Base-by-base conservation (phyloP, 2,113 vertebrate genomes). In the Osmerus mordax region DNA sequence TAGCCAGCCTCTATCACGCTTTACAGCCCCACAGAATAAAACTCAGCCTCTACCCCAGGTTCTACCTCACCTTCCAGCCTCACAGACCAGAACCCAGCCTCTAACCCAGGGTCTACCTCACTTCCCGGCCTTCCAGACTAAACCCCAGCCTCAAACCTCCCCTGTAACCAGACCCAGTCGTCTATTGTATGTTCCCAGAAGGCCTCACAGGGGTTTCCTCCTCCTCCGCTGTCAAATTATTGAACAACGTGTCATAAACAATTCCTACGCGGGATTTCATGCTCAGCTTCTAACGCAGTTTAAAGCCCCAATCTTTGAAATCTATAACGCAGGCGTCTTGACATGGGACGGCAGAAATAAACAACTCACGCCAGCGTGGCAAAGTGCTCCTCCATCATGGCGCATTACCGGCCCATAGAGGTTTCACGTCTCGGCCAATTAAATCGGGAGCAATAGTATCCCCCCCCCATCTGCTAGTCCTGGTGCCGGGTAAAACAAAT, bases 321-420 rank as follows among this genome's bases (percentile, higher is more conserved):
- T 66, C 56, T 4, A 56, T 76, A 73, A 68, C 60, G 65, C 79
- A 67, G 66, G 72, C 78, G 75, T 63, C 69, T 70, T 76, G 62
- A 80, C 78, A 72, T 15, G 65, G 36, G 13, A 71, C 61, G 51
- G 69, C 72, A 70, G 70, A 4, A 64, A 75, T 70, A 72, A 74
- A 76, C 41, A 65, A 18, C 74, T 83, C 28, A 70, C 62, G 66
- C 77, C 78, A 54, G 54, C 74, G 69, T 68, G 58, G 75, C 68
- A 80, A 81, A 87, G 64, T 79, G 74, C 69, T 74, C 55, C 77
- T 82, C 78, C 70, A 83, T 86, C 74, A 74, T 78, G 78, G 71
- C 16, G 67, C 76, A 83, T 78, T 81, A 76, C 74, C 66, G 67
- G 83, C 83, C 71, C 79, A 67, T 65, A 25, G 53, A 76, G 74